Evolutionary conservation across 1,140 invertebrate genomes (phyloP), one percentile per base, ranked within the genome.

Genomic region (Euura lappo): DNA sequence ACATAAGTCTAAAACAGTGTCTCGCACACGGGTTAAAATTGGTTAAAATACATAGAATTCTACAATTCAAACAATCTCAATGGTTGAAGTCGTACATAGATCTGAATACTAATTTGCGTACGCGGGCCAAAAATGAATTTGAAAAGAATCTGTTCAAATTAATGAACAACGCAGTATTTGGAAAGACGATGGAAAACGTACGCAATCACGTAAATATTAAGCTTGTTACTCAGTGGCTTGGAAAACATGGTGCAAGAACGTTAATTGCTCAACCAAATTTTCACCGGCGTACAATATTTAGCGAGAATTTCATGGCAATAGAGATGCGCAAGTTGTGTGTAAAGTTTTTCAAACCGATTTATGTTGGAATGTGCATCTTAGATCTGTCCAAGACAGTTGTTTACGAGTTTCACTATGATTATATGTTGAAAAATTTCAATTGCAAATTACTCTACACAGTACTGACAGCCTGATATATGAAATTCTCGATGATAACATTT

Each of bases 1-100:
- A 85, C 79, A 11, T 69, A 65, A 84, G 79, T 75, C 74, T 88
- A 47, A 76, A 87, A 77, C 79, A 79, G 70, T 80, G 76, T 71
- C 51, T 87, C 8, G 28, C 78, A 46, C 8, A 75, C 43, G 86
- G 86, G 46, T 66, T 88, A 64, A 75, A 74, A 70, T 67, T 88
- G 45, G 82, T 74, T 65, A 86, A 86, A 76, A 79, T 87, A 64
- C 79, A 88, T 77, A 75, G 79, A 75, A 77, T 84, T 79, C 78
- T 82, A 68, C 68, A 75, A 77, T 88, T 88, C 78, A 74, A 81
- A 65, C 85, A 89, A 78, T 71, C 64, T n/a, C 3, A 44, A 72
- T 88, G 80, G 81, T 71, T 88, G 28, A 77, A 82, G 75, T 11
- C 76, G 5, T 89, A 87, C 73, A 86, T 87, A 60, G 81, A 86